Conservation (phyloP, 2,113 vertebrate genomes). For the Albula goreensis region DNA sequence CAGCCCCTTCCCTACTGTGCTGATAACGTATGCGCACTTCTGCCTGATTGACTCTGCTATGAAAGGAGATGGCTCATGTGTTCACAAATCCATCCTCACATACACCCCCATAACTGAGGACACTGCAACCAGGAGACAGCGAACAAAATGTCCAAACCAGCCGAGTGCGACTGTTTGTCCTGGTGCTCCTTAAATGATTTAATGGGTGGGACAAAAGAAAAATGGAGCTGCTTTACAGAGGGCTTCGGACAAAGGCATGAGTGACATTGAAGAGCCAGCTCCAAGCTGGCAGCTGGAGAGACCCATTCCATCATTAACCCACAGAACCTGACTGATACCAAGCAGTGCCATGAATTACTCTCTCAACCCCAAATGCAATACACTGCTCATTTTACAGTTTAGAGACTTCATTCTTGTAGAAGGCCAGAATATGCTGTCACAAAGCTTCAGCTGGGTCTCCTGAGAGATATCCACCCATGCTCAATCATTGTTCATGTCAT, state of each 20-base stretch:
- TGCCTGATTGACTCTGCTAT: neutral
- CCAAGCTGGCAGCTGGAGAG: neutral
- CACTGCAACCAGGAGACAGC: neutral
- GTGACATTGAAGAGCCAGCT: neutral
- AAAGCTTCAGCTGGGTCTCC: too few relatives aligned
- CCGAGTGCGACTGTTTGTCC: neutral
- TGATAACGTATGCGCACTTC: neutral
- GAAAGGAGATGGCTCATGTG: neutral
- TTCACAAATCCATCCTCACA: neutral
- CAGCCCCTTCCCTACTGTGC: too few relatives aligned
- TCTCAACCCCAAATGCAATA: too few relatives aligned
- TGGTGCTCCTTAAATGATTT: neutral
- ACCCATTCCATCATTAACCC: neutral
- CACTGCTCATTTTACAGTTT: too few relatives aligned
- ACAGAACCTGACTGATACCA: too few relatives aligned
- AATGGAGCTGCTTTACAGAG: neutral
- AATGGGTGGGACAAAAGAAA: neutral
- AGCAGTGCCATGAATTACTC: too few relatives aligned
- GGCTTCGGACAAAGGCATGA: neutral
- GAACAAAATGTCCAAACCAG: neutral
- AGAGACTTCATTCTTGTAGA: too few relatives aligned
- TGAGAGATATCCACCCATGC: too few relatives aligned
- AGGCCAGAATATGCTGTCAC: too few relatives aligned
- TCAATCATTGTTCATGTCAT: too few relatives aligned
- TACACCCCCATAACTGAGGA: neutral